These are phyloP conservation scores for Tiphia femorata DNA, from an alignment of 2,888 invertebrate genomes.

Conservation along the genomic window DNA sequence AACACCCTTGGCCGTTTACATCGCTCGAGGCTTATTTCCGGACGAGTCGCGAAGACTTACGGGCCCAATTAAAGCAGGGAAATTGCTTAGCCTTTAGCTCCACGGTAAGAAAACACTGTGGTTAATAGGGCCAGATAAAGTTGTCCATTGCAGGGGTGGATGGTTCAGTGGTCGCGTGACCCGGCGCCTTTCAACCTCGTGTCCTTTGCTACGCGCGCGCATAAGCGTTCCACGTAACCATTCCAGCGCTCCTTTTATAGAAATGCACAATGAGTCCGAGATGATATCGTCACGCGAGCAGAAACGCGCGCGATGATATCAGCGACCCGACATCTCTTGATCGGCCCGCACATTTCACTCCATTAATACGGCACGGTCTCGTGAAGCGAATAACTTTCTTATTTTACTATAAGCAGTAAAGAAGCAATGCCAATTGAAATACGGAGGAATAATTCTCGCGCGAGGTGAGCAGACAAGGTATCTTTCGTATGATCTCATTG, in stretches of 20 bases:
- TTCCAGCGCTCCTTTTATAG: constrained; percentile 9
- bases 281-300: constrained; percentile 23
- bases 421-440: too few species aligned
- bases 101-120: constrained; percentile 28
- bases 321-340: neutral
- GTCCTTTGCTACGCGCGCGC: neutral
- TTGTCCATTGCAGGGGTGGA: constrained; percentile 29
- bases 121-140: constrained; percentile 48
- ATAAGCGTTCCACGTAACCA: constrained; percentile 12
- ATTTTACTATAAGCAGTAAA: too few species aligned
- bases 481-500: too few species aligned
- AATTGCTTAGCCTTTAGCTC: constrained; percentile 28
- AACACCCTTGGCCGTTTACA: too few species aligned
- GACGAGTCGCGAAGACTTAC: constrained; percentile 1
- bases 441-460: too few species aligned
- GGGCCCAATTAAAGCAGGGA: constrained; percentile 25
- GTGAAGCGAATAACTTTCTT: too few species aligned
- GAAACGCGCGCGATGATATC: too few species aligned
- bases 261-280: constrained; percentile 14
- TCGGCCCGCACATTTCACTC: too few species aligned
- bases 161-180: constrained; percentile 39
- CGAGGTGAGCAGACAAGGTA: too few species aligned
- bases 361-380: neutral
- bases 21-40: constrained; percentile 38
- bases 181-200: neutral